These are phyloP conservation scores for Serinus canaria DNA, from an alignment of 2,113 vertebrate species.

Conservation along the genomic window DNA sequence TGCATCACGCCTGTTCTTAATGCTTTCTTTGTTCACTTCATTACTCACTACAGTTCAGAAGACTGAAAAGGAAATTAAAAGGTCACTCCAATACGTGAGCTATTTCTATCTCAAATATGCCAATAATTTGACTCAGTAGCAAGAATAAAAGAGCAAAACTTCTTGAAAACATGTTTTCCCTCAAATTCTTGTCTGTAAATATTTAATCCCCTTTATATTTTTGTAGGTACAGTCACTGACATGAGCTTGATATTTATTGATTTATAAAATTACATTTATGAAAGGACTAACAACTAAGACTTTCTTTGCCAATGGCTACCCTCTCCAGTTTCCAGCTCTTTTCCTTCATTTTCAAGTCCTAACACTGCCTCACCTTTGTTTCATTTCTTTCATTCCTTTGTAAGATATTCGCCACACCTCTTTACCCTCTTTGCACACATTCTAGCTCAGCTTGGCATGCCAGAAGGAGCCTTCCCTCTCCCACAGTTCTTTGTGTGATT, in stretches of 20 bases:
- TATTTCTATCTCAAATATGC: slow-evolving; percentile 6
- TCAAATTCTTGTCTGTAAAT: neutral
- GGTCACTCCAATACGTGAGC: neutral
- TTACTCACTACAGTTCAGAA: neutral
- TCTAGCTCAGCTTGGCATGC: neutral
- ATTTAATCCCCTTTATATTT: neutral
- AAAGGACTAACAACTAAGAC: neutral
- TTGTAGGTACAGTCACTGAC: neutral
- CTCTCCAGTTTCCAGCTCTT: neutral
- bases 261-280: neutral
- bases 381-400: neutral
- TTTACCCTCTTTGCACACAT: neutral
- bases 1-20: neutral
- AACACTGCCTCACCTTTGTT: neutral
- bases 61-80: slow-evolving; percentile 21
- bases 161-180: neutral
- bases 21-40: slow-evolving; percentile 20
- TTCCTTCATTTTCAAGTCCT: neutral
- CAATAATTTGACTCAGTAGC: neutral
- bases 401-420: neutral
- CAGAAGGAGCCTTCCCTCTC: neutral
- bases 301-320: neutral
- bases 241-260: neutral
- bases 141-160: neutral
- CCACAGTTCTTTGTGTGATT: neutral